Base-by-base conservation (phyloP, 2,888 invertebrate genomes). In the Dolichopus griseipennis region DNA sequence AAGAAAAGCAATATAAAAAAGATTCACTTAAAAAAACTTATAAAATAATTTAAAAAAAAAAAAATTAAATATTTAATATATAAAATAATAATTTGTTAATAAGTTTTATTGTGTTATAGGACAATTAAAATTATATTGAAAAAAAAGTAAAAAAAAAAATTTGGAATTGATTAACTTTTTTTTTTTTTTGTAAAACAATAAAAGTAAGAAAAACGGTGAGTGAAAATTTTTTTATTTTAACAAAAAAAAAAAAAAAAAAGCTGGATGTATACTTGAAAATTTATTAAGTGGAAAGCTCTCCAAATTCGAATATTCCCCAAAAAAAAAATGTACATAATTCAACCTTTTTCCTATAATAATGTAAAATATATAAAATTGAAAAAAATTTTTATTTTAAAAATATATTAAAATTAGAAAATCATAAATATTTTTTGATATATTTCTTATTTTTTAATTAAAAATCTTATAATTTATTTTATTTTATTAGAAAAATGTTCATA, bases 101-200 rank as follows among this genome's bases (percentile, higher is more conserved):
- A 52, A 52, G 18, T 52, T 52, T 52, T 6, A 52, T 52, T 12
- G 52, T 52, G 52, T 52, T 18, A 52, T 52, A 52, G 27, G 27
- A 27, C 27, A 27, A 27, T 27, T 27, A 4, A 27, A 27, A 27
- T 27, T 27, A 27, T 27, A 27, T 27, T 27, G n/a, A 52, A 18
- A 52, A 52, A 18, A 12, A 52, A 52, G 4, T 52, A 52, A 18
- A 12, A 52, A 10, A 9, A 52, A 52, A 18, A 18, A 18, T 12
- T 52, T 52, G 52, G 52, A 52, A 52, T 52, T 52, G 52, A 52
- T 52, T 18, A 15, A 52, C 15, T 52, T 18, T 52, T 52, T n/a
- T n/a, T n/a, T n/a, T n/a, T n/a, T n/a, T n/a, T n/a, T n/a, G n/a
- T 52, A 52, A 52, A 52, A 52, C 52, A 52, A 52, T 52, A 52